Percentiles rank a stretch among this genome's conserved stretches.
These are phyloP conservation scores for Metacarcinus magister DNA, from an alignment of 2,888 invertebrate genomes.

Conservation along the genomic window DNA sequence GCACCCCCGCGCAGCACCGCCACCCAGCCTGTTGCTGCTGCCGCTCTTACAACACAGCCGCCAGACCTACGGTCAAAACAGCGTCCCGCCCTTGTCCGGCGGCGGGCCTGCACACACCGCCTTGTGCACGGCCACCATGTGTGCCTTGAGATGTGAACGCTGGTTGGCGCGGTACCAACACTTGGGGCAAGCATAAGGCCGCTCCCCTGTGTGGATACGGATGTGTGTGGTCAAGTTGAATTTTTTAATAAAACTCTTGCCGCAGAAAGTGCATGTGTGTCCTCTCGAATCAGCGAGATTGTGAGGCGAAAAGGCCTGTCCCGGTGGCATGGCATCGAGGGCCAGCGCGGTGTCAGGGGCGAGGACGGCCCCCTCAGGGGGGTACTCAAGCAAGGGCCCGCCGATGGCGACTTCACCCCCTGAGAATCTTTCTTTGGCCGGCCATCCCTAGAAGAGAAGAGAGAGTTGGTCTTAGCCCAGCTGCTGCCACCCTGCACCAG, in stretches of 20 bases:
- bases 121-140: conserved; percentile 77
- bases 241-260: conserved; percentile 76
- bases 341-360: conserved; percentile 60
- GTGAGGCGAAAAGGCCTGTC: conserved; percentile 63
- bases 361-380: conserved; percentile 72
- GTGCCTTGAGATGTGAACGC: conserved; percentile 75
- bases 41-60: conserved; percentile 3
- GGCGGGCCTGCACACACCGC: conserved; percentile 54
- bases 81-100: background rate
- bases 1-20: conserved; percentile 4
- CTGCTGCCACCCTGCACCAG: conserved; percentile 60
- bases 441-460: conserved; percentile 80
- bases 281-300: conserved; percentile 65
- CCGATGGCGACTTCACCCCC: conserved; percentile 73
- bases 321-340: conserved; percentile 67
- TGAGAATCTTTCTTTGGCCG: conserved; percentile 77
- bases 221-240: conserved; percentile 81
- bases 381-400: conserved; percentile 75
- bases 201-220: conserved; percentile 80
- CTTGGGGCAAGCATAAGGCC: conserved; percentile 78
- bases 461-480: conserved; percentile 79
- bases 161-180: conserved; percentile 79
- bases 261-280: conserved; percentile 74
- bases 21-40: conserved; percentile 33
- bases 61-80: conserved; percentile 13